Base-by-base conservation (phyloP, 2,113 vertebrate species). In the Pholis gunnellus region DNA sequence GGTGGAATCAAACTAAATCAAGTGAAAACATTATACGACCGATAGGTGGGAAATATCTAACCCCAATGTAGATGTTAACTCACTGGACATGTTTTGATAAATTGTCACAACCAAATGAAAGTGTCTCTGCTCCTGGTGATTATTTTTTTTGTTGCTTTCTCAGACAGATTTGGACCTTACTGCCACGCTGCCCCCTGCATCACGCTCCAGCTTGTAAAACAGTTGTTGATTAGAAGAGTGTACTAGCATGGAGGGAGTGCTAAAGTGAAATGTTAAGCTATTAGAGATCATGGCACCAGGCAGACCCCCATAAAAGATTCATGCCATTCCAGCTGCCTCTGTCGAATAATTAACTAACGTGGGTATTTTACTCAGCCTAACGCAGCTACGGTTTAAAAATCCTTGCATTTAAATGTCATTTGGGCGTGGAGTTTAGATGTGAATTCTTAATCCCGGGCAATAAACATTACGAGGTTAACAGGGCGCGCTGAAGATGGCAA, bases 341-440 rank as follows among this genome's bases (percentile, higher is more conserved):
- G 78, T 82, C 75, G 25, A 92, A 91, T 95, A 94, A 95, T 95
- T 94, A 95, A 94, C 89, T 94, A 85, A 90, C 89, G 82, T 79
- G 89, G 91, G 83, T 90, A 75, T 94, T 95, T 92, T 90, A 94
- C 84, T 77, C 90, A 86, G 83, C 85, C 84, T 90, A 94, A 93
- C 71, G 83, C 84, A 90, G 89, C 92, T 92, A 88, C 40, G 68
- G 40, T 91, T 84, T 86, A 81, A 89, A 94, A 91, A 93, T 79
- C 69, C 72, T 66, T 81, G 82, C 84, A 81, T 89, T 91, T 81
- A 94, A 95, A 93, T 94, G 94, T 94, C 91, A 95, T 85, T 84
- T 86, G 73, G 78, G 79, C 57, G 60, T 42, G 44, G 82, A 88
- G 78, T 88, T 92, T 90, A 89, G 75, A 92, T 90, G 85, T 85